Evolutionary conservation across 2,888 invertebrate genomes (phyloP).

Genomic region (Macrostomum cliftonense): DNA sequence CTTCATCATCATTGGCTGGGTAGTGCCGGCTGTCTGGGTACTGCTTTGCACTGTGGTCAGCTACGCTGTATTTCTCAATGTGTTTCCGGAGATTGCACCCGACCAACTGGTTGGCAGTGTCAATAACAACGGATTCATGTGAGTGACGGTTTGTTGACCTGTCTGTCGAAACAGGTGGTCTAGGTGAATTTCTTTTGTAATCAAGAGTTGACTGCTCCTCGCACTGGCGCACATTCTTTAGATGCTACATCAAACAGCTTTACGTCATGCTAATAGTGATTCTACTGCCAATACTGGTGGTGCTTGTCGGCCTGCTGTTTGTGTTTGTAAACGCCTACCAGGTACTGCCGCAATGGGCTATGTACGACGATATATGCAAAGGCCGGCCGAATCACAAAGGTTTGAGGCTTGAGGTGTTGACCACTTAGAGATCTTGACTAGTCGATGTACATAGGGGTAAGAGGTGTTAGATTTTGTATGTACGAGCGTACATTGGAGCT

Average conservation of each 20-base stretch:
- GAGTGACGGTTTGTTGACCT: slow-evolving; percentile 12
- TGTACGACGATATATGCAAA: slow-evolving; percentile 31
- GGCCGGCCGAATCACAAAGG: slow-evolving; percentile 27
- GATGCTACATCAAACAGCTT: slow-evolving; percentile 29
- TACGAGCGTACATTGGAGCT: too few relatives aligned
- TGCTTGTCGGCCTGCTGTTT: slow-evolving; percentile 21
- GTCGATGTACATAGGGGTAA: too few relatives aligned
- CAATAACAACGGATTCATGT: slow-evolving; percentile 27
- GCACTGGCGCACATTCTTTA: too few relatives aligned
- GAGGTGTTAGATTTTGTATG: too few relatives aligned
- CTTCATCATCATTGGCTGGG: slow-evolving; percentile 32
- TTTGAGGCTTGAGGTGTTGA: slow-evolving; percentile 12
- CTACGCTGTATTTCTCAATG: slow-evolving; percentile 25
- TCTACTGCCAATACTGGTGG: slow-evolving; percentile 22
- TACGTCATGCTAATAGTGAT: slow-evolving; percentile 27
- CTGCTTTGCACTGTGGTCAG: slow-evolving; percentile 25
- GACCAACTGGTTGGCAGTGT: slow-evolving; percentile 31
- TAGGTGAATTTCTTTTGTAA: too few relatives aligned
- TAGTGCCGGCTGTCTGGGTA: slow-evolving; percentile 23
- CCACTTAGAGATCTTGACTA: too few relatives aligned
- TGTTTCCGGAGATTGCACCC: slow-evolving; percentile 17
- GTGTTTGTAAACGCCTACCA: slow-evolving; percentile 30
- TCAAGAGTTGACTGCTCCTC: not conserved
- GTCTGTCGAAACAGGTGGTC: too few relatives aligned
- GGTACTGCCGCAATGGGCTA: slow-evolving; percentile 28